Conservation (phyloP, 1,140 invertebrate species). For the Uloborus diversus region DNA sequence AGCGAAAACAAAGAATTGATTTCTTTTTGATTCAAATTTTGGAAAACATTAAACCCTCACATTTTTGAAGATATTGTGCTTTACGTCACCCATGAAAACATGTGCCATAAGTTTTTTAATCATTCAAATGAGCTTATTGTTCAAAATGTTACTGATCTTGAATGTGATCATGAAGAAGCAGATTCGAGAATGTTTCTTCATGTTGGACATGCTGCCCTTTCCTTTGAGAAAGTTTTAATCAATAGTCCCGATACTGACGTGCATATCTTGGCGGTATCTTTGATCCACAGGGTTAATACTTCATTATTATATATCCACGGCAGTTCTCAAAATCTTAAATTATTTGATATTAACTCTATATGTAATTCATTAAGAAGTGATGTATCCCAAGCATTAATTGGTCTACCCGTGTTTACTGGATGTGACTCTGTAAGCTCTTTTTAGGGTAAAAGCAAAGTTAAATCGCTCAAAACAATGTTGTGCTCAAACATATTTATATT, state of each 20-base stretch:
- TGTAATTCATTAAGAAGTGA: neutral
- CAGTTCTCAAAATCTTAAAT: too few species aligned
- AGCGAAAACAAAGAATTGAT: neutral
- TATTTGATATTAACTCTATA: too few species aligned
- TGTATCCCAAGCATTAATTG: neutral
- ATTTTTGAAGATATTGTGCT: neutral
- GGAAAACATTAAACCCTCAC: neutral
- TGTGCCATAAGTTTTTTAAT: neutral
- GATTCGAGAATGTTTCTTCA: neutral
- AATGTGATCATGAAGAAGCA: neutral
- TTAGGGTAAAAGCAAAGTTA: neutral
- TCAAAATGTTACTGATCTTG: neutral
- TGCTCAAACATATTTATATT: too few species aligned
- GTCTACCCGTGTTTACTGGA: neutral
- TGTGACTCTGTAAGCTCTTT: constrained; percentile 9
- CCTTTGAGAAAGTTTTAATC: neutral
- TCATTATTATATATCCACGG: too few species aligned
- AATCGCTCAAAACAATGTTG: neutral
- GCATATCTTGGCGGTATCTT: too few species aligned
- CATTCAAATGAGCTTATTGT: neutral
- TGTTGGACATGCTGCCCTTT: neutral
- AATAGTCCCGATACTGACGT: neutral
- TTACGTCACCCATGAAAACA: neutral
- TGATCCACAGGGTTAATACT: too few species aligned
- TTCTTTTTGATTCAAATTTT: neutral